Conservation (phyloP, 2,113 vertebrate species). For the Donacobius atricapilla region DNA sequence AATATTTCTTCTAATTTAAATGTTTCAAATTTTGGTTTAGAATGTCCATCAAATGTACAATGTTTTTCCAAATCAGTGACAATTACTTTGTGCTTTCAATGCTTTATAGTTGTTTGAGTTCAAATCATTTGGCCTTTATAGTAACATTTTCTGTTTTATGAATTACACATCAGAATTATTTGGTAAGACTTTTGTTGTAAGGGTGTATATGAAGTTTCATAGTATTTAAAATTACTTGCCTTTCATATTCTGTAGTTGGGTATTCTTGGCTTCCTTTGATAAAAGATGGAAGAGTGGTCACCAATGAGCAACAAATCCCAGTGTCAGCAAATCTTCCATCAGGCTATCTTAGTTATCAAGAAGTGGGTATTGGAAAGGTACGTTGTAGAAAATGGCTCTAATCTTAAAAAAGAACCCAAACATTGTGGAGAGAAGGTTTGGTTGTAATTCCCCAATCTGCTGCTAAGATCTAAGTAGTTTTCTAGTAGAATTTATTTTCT, state of each 20-base stretch:
- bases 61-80: background rate
- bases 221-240: background rate
- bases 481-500: background rate
- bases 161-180: background rate
- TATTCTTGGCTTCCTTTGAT: constrained; percentile 95
- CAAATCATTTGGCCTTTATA: background rate
- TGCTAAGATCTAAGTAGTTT: background rate
- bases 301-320: constrained; percentile 86
- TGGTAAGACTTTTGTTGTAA: background rate
- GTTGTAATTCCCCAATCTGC: background rate
- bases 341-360: constrained; percentile 90
- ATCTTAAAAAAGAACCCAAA: background rate
- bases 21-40: background rate
- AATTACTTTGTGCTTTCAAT: background rate
- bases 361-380: constrained; percentile 87
- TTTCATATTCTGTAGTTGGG: constrained; percentile 80
- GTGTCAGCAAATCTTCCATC: constrained; percentile 88
- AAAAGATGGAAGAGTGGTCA: constrained; percentile 90
- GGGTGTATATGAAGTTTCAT: background rate
- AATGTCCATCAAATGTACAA: background rate
- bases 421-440: background rate
- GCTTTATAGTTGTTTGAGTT: background rate
- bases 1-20: background rate
- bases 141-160: background rate
- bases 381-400: background rate